A percentile compares a stretch with the other conserved stretches of the same genome.
These are phyloP conservation scores for Conus ventricosus DNA, from an alignment of 1,140 invertebrate genomes.

Conservation along the genomic window DNA sequence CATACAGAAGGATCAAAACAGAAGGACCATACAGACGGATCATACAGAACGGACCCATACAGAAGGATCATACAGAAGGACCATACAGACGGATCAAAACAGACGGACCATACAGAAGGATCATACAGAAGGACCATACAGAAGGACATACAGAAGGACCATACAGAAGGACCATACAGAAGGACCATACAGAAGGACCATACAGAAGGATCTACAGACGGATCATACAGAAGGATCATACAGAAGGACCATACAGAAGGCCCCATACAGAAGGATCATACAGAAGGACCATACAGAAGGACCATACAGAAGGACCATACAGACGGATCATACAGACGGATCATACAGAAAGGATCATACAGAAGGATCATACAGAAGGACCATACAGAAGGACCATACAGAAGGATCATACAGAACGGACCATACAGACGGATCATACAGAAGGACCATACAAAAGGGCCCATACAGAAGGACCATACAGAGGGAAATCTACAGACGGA, in stretches of 20 bases:
- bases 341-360: no score
- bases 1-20: no score
- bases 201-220: conserved; percentile 70
- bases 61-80: conserved; percentile 52
- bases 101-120: no score
- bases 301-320: conserved; percentile 16
- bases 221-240: conserved; percentile 1
- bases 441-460: no score
- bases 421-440: conserved; percentile 21
- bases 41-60: no score
- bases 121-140: no score
- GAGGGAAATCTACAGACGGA: no score
- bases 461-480: conserved; percentile 22
- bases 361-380: conserved; percentile 56
- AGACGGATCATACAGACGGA: conserved; percentile 76
- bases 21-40: conserved; percentile 70
- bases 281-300: no score
- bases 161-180: conserved; percentile 62
- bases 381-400: no score
- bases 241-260: no score
- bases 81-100: no score
- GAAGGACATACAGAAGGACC: no score
- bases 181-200: conserved; percentile 58
- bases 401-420: conserved; percentile 56
- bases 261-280: conserved; percentile 1